Evolutionary conservation across 2,888 invertebrate genomes (phyloP), one percentile per base, ranked within the genome.

Genomic region (Andrena fulva): DNA sequence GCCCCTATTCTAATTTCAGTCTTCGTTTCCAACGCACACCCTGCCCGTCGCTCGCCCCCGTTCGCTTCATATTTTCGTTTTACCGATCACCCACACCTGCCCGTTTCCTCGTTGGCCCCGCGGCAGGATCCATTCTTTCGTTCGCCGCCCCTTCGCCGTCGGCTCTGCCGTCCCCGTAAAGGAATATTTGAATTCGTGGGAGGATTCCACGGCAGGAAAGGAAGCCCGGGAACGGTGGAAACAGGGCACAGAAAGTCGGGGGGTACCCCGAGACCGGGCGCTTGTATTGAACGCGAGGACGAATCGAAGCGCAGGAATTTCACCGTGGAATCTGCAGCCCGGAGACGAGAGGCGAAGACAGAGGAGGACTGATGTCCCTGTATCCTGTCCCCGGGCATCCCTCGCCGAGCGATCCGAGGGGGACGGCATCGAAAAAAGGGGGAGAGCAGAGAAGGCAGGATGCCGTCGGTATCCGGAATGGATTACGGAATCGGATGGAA

Each of bases 401-500:
- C 72, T 73, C 67, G 24, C 63, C 48, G 74, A 42, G 52, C 71
- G 67, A 77, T 63, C 42, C 71, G 8, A 54, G 20, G 64, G 29
- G 67, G 66, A 59, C 24, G 74, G 27, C 29, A 68, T 31, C 50
- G 76, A 54, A 42, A 73, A 27, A 59, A 60, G 66, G 56, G 60
- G 67, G 16, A 50, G 33, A 42, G 52, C 24, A n/a, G 70, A 24
- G 67, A 74, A 29, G 50, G 29, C 52, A 70, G 80, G 83, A 73
- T 75, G 79, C 74, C 60, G 80, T 89, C 70, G 88, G 87, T 91
- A 91, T 91, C 87, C 85, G 85, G 89, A 92, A 91, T 91, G 91
- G 90, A 91, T 91, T 91, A 91, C 91, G 88, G 89, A 91, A 91
- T 91, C 92, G 90, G 89, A 91, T 92, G 85, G 90, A 90, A 92